Base-by-base conservation (phyloP, 2,113 vertebrate species). In the Hystrix brachyura region DNA sequence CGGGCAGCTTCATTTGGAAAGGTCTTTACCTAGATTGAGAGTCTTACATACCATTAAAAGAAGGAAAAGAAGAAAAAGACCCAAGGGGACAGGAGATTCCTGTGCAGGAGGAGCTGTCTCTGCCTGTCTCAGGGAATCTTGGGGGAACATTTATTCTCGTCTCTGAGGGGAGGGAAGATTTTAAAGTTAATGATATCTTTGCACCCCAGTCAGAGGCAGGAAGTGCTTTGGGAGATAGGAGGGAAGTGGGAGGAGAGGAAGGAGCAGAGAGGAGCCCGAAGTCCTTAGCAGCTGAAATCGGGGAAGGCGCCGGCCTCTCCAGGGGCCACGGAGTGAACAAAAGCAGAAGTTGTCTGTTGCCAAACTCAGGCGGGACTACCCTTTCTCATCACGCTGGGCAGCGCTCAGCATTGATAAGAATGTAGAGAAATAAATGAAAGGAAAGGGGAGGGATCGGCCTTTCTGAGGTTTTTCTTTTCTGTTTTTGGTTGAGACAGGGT, bases 151-250 rank as follows among this genome's bases (percentile, higher is more conserved):
- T 98, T 97, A 98, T 97, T 97, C 97, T 98, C 97, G 97, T 98
- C 91, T 96, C 96, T 82, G 92, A 98, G 81, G 91, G 90, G 60
- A 95, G 91, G 78, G 97, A 97, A 98, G 96, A 97, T 97, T 98
- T 98, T 98, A 93, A 98, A 98, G 93, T 98, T 98, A 98, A 97
- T 98, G 97, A 96, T 97, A 55, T 98, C 96, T 95, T 97, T 97
- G 38, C 38, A 38, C 96, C 90, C 85, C 79, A 92, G 98, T 96
- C 97, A 97, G 38, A 98, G 96, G 90, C 83, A 91, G 85, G 80
- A 97, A 96, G 81, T 29, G 90, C 74, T 80, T 72, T 80, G 2
- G 79, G 80, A 80, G 91, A 64, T 57, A 79, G 71, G 51, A 80
- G 55, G 95, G 89, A 5, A 62, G 79, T 64, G 87, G 38, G 94